These are phyloP conservation scores for Copidosoma aretas DNA, from an alignment of 2,888 invertebrate species.

Conservation along the genomic window DNA sequence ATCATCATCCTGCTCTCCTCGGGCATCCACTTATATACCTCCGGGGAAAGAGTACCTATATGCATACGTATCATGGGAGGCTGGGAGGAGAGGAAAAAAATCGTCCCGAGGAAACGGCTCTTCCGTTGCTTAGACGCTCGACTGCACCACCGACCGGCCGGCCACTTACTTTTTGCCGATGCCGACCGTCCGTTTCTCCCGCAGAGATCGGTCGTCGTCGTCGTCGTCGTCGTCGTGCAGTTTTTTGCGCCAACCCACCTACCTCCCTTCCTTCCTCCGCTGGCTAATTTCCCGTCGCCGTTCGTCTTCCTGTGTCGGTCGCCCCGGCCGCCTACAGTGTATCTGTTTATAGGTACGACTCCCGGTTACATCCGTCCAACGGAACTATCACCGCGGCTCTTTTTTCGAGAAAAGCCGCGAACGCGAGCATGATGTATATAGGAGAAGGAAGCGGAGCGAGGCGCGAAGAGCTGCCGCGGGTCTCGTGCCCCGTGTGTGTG, in stretches of 20 bases:
- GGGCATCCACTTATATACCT: too few relatives aligned
- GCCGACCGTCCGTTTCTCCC: slow-evolving; percentile 43
- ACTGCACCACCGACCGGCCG: too few relatives aligned
- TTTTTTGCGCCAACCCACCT: slow-evolving; percentile 33
- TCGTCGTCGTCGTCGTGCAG: too few relatives aligned
- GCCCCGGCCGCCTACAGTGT: too few relatives aligned
- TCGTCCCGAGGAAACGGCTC: slow-evolving; percentile 46
- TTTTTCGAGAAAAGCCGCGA: background rate
- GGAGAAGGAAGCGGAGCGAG: background rate
- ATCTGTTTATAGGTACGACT: background rate
- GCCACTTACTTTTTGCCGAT: slow-evolving; percentile 42
- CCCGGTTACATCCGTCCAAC: slow-evolving; percentile 11
- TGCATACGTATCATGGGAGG: background rate
- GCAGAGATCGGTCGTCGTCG: slow-evolving; percentile 38
- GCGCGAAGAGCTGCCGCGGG: too few relatives aligned
- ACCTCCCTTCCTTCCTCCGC: background rate
- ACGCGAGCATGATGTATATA: background rate
- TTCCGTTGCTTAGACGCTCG: slow-evolving; percentile 26
- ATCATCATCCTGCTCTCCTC: too few relatives aligned
- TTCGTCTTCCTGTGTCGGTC: slow-evolving; percentile 18
- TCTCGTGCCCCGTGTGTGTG: too few relatives aligned
- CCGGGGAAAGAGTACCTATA: too few relatives aligned
- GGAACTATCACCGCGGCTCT: slow-evolving; percentile 24
- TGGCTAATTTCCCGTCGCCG: slow-evolving; percentile 44
- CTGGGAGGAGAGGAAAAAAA: slow-evolving; percentile 36